Percentiles rank a stretch among this genome's conserved stretches.
Evolutionary conservation across 2,113 vertebrate species (phyloP).

Genomic region (Sciurus niger): DNA sequence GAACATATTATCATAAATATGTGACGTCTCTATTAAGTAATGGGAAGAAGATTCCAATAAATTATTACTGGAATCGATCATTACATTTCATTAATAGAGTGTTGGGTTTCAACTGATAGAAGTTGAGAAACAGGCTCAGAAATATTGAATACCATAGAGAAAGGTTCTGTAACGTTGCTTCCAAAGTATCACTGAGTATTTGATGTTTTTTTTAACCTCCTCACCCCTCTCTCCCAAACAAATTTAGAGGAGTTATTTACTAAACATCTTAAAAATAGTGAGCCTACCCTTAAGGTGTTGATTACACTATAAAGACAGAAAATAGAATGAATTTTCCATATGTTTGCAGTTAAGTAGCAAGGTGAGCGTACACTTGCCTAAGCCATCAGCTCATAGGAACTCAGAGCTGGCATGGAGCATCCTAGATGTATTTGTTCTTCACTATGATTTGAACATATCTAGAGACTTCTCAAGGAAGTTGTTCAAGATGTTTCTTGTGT

Average conservation of each 20-base stretch:
- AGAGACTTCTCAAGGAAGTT: background rate
- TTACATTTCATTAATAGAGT: background rate
- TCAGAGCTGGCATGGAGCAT: background rate
- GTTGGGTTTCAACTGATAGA: background rate
- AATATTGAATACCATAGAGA: background rate
- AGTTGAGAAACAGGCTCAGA: background rate
- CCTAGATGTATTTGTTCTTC: background rate
- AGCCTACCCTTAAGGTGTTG: background rate
- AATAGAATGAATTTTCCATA: background rate
- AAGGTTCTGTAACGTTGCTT: background rate
- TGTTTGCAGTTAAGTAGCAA: background rate
- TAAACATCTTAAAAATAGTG: background rate
- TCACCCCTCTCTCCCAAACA: background rate
- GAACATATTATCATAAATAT: conserved; percentile 3
- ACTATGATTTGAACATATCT: background rate
- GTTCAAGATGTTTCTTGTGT: background rate
- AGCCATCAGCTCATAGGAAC: background rate
- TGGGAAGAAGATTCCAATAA: background rate
- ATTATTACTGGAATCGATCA: background rate
- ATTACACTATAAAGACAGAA: background rate
- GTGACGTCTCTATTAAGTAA: background rate
- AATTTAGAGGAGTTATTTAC: background rate
- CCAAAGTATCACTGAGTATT: background rate
- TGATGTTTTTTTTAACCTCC: background rate
- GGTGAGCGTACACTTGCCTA: background rate